Percentiles rank a stretch among this genome's conserved stretches.
phyloP scores from a whole-genome alignment of 37 sponge, comb jelly and placozoan genomes.

The Halichondria panicea region DNA sequence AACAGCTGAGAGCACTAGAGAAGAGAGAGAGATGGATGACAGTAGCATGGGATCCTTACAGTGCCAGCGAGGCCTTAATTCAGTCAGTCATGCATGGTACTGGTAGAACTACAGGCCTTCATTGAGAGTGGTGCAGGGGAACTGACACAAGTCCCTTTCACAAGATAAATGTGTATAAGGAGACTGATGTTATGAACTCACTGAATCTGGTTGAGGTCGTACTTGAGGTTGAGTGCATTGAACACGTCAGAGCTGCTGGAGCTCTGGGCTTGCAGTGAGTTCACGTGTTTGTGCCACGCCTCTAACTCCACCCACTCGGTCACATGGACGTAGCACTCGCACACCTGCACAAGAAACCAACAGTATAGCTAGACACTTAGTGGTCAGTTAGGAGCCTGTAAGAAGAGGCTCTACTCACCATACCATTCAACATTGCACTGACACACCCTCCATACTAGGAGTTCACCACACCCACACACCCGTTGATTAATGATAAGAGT shows the following conservation, averaged over 20 bases:
- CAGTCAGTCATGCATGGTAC: background rate
- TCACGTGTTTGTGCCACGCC: conserved; percentile 48
- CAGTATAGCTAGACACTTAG: background rate
- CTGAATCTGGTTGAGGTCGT: conserved; percentile 68
- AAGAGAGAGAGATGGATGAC: background rate
- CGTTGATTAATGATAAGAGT: too few species aligned
- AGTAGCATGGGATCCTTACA: background rate
- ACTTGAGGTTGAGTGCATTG: conserved; percentile 47
- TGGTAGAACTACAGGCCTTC: too few species aligned
- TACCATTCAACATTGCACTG: too few species aligned
- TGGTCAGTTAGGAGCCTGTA: background rate
- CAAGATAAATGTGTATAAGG: too few species aligned
- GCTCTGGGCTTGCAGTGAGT: conserved; percentile 34
- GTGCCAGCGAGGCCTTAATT: background rate
- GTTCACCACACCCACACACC: too few species aligned
- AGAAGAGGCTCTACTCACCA: too few species aligned
- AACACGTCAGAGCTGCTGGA: conserved; percentile 6
- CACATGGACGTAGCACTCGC: conserved; percentile 75
- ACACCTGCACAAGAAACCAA: conserved; percentile 37
- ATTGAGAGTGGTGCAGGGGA: too few species aligned
- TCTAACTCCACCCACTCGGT: conserved; percentile 74
- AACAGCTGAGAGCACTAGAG: conserved; percentile 57
- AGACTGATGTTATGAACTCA: conserved; percentile 10
- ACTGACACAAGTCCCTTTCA: too few species aligned
- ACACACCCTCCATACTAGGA: too few species aligned